Evolutionary conservation across 2,888 invertebrate species (phyloP), one percentile per base, ranked within the genome.

Genomic region (Strigamia transsilvanica): DNA sequence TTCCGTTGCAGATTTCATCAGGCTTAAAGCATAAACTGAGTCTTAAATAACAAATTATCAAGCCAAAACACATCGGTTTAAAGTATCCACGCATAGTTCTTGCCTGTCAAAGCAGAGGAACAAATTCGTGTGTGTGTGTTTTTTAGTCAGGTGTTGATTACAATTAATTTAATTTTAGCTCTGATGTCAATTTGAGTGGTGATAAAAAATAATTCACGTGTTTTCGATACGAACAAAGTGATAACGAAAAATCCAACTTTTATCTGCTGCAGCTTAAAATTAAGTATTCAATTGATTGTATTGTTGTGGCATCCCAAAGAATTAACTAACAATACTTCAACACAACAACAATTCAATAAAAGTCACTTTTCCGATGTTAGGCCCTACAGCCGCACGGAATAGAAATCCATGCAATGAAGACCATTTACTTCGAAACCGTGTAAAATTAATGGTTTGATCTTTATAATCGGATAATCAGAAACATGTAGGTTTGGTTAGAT

Each of bases 361-460:
- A 61, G 18, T 18, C 23, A 21, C 21, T 66, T 21, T 66, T 21
- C 21, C 12, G 2, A 66, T 23, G 21, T 1, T 66, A 51, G 21
- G 21, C 61, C 21, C 6, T 66, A 7, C 23, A 21, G 9, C 61
- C 12, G 18, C 7, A n/a, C 21, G 9, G 2, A 66, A 23, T 23
- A n/a, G 23, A 66, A 66, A 46, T 46, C 10, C 23, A 66, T 23
- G 18, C 21, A 21, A 66, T 66, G 61, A 66, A 66, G 7, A 66
- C 61, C 61, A 23, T 66, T 66, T 21, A 23, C 12, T 21, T 18
- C 18, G 12, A 66, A 23, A 66, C 7, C 18, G 21, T 66, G 13
- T 66, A 66, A 15, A 61, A 61, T 61, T 2, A 61, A 66, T 66
- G 61, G 61, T 66, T 66, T 66, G 61, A 66, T 66, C 21, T 23